These are phyloP conservation scores for Teleopsis dalmanni DNA, from an alignment of 1,140 invertebrate genomes.

Conservation along the genomic window DNA sequence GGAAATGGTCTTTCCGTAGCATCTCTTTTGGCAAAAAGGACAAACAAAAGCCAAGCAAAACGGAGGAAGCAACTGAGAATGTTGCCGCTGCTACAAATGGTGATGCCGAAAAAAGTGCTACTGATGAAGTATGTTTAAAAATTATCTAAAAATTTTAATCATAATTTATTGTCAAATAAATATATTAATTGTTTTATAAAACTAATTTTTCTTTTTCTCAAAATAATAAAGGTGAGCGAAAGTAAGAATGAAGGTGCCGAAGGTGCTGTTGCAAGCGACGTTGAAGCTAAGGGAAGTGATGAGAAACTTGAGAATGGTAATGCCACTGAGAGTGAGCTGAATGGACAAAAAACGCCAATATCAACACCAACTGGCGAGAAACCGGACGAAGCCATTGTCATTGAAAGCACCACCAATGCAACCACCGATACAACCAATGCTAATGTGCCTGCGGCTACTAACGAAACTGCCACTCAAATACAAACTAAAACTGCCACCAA, in stretches of 20 bases:
- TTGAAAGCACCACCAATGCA: conserved; percentile 7
- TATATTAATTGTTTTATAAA: too few species aligned
- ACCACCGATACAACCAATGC: conserved; percentile 15
- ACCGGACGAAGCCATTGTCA: neutral
- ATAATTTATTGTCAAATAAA: neutral
- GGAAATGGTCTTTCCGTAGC: conserved; percentile 78
- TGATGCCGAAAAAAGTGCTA: conserved; percentile 15
- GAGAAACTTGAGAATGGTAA: conserved; percentile 28
- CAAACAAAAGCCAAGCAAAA: conserved; percentile 68
- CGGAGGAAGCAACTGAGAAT: conserved; percentile 21
- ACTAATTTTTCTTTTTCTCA: neutral
- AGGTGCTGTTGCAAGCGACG: too few species aligned
- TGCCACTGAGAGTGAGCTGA: conserved; percentile 25
- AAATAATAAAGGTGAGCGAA: conserved; percentile 1
- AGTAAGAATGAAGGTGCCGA: conserved; percentile 8
- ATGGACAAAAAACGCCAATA: conserved; percentile 23
- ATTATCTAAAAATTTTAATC: neutral
- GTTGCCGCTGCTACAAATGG: conserved; percentile 26
- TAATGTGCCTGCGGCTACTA: neutral
- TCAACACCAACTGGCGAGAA: conserved; percentile 12
- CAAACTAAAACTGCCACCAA: conserved; percentile 6
- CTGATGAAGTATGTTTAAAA: neutral
- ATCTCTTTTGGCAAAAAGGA: conserved; percentile 79
- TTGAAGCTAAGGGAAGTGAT: conserved; percentile 1
- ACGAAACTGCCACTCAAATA: conserved; percentile 22